These are phyloP conservation scores for Heliconius hortense DNA, from an alignment of 2,888 invertebrate species.

Conservation along the genomic window DNA sequence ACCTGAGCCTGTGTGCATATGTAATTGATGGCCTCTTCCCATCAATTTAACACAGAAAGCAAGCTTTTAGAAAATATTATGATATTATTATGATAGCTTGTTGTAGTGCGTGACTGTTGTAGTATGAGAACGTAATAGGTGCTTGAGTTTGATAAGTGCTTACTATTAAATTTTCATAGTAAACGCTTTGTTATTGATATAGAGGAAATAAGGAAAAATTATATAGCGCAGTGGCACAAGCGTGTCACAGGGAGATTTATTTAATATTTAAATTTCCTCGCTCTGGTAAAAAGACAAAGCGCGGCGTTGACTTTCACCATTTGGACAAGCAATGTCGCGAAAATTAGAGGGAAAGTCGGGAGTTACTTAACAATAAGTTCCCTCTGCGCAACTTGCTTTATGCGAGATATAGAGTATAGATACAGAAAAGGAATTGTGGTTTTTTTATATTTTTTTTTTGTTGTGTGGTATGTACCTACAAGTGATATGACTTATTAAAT, in stretches of 20 bases:
- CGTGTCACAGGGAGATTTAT: background rate
- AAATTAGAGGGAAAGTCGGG: no score
- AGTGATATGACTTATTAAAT: no score
- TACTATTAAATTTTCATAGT: background rate
- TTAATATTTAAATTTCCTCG: background rate
- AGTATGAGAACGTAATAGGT: slow-evolving; percentile 16
- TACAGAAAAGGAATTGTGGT: no score
- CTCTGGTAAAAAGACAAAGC: background rate
- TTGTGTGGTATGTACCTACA: no score
- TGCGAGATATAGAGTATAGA: no score
- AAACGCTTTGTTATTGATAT: background rate
- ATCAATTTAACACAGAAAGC: slow-evolving; percentile 57
- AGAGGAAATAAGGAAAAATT: background rate
- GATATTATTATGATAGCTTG: slow-evolving; percentile 41
- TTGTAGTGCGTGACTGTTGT: slow-evolving; percentile 44
- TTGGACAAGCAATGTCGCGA: no score
- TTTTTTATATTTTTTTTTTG: no score
- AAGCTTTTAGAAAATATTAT: slow-evolving; percentile 47
- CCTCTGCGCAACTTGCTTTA: no score
- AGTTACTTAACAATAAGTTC: no score
- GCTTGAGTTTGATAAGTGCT: slow-evolving; percentile 5
- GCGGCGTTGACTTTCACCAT: background rate
- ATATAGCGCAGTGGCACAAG: no score
- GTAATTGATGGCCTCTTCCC: slow-evolving; percentile 65
- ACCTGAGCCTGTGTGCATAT: slow-evolving; percentile 63